These are phyloP conservation scores for Platycnemis pennipes DNA, from an alignment of 2,888 invertebrate species.

Conservation along the genomic window DNA sequence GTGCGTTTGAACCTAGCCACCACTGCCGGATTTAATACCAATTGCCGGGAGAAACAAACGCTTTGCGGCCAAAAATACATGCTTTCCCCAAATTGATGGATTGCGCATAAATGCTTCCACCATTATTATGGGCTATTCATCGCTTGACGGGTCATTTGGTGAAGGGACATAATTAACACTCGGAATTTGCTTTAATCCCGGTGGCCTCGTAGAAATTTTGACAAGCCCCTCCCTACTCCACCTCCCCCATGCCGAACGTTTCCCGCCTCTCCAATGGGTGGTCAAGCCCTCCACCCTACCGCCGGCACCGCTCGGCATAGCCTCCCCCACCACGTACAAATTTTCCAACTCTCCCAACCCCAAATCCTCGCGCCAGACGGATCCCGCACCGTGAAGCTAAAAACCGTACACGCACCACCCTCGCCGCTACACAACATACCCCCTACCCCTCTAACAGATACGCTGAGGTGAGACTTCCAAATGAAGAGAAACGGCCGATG, in stretches of 20 bases:
- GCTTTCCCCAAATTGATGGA: not conserved
- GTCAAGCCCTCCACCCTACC: not conserved
- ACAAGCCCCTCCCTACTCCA: not conserved
- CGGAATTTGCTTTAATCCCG: not conserved
- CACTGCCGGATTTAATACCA: too few species aligned
- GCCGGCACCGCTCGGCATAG: too few species aligned
- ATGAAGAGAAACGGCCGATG: not conserved
- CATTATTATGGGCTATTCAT: not conserved
- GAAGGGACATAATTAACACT: conserved; percentile 4
- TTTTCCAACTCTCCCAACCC: too few species aligned
- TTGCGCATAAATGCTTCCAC: not conserved
- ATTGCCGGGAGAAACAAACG: not conserved
- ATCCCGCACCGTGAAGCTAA: not conserved
- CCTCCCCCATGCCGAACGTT: not conserved
- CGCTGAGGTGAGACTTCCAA: not conserved
- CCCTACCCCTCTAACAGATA: too few species aligned
- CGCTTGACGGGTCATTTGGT: not conserved
- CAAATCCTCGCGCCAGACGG: not conserved
- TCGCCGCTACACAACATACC: not conserved
- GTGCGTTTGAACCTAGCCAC: too few species aligned
- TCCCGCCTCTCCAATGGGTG: not conserved
- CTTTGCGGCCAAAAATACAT: not conserved
- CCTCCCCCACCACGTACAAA: too few species aligned
- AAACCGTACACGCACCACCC: not conserved
- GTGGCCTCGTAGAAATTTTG: not conserved